Evolutionary conservation across 2,113 vertebrate species (phyloP).

Genomic region (Passer montanus): DNA sequence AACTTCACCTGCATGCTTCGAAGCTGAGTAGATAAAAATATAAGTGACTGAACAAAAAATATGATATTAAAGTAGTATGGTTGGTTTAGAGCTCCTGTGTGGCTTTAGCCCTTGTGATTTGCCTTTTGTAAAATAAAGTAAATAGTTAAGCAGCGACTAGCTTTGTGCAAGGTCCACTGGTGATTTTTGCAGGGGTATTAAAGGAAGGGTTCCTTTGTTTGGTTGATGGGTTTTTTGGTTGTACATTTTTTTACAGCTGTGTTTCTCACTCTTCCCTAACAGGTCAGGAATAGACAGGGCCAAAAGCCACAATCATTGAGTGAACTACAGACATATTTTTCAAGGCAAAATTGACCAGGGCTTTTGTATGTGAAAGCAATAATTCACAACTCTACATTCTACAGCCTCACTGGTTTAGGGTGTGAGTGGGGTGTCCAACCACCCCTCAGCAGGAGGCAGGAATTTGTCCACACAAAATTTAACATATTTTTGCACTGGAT

Average conservation of each 20-base stretch:
- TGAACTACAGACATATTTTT: neutral
- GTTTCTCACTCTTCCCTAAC: neutral
- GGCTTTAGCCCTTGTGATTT: neutral
- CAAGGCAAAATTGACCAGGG: neutral
- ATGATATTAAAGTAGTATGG: neutral
- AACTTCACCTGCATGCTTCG: neutral
- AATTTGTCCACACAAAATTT: neutral
- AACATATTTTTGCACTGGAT: neutral
- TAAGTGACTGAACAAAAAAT: neutral
- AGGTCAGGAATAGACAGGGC: neutral
- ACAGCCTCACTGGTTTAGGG: neutral
- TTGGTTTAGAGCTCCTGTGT: neutral
- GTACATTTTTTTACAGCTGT: neutral
- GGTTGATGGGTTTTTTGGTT: neutral
- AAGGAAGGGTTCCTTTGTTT: neutral
- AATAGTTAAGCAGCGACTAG: neutral
- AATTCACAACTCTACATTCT: neutral
- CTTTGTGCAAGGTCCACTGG: neutral
- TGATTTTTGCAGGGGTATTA: neutral
- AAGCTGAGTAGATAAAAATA: neutral
- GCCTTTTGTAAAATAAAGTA: neutral
- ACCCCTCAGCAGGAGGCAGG: neutral
- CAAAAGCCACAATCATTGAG: neutral
- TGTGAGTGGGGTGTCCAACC: accelerated
- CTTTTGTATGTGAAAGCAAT: neutral